Conservation (phyloP, 2,888 invertebrate genomes). For the Netelia virgata region DNA sequence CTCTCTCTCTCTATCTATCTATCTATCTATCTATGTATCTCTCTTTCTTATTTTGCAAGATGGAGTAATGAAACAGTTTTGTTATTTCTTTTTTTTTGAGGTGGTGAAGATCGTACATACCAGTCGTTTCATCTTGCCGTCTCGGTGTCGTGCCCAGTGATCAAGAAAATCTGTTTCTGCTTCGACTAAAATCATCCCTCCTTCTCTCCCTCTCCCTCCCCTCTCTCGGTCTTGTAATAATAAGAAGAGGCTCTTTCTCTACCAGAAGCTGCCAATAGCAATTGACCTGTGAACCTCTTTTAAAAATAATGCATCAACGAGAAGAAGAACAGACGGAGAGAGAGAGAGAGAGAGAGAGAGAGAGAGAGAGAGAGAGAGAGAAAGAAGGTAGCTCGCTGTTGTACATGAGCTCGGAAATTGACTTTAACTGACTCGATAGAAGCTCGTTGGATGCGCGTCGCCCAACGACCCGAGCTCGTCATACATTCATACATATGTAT, state of each 20-base stretch:
- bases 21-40: not conserved
- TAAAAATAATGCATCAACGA: conserved; percentile 53
- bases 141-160: not conserved
- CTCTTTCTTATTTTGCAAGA: too few species aligned
- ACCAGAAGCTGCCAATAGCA: conserved; percentile 51
- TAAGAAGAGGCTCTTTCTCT: conserved; percentile 39
- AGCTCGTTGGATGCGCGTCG: conserved; percentile 34
- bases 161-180: conserved; percentile 9
- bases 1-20: not conserved
- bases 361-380: not conserved
- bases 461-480: conserved; percentile 57
- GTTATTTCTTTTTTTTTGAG: not conserved
- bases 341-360: not conserved
- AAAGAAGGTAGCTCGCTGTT: conserved; percentile 6
- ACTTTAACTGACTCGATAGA: conserved; percentile 51
- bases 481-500: conserved; percentile 31
- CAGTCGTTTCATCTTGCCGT: not conserved
- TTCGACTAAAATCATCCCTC: not conserved
- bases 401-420: conserved; percentile 45
- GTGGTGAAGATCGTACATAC: not conserved
- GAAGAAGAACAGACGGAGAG: not conserved
- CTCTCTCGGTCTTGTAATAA: conserved; percentile 7
- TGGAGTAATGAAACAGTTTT: too few species aligned
- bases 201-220: not conserved
- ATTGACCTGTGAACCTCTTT: conserved; percentile 57